Conservation (phyloP, 2,888 invertebrate genomes). For the Caenorhabditis afra region DNA sequence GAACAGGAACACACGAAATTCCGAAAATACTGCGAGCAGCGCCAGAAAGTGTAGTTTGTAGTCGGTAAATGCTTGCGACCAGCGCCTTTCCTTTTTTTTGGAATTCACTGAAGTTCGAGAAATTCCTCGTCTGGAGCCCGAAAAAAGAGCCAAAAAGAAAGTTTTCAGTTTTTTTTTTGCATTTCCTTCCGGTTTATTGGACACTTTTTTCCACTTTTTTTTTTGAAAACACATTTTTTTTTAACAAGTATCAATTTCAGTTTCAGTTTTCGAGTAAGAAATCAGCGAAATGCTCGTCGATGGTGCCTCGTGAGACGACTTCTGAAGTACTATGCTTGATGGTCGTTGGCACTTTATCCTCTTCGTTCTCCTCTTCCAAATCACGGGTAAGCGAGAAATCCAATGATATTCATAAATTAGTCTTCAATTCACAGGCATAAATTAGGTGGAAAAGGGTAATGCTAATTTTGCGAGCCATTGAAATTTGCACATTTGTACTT, state of each 20-base stretch:
- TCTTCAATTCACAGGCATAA: too few species aligned
- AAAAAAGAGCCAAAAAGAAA: background rate
- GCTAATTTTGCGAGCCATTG: too few species aligned
- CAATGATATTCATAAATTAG: slow-evolving; percentile 6
- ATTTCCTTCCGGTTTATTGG: slow-evolving; percentile 2
- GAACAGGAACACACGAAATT: too few species aligned
- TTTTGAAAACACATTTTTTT: background rate
- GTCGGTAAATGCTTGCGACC: too few species aligned
- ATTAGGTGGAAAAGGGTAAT: too few species aligned
- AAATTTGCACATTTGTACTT: too few species aligned
- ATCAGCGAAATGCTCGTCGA: background rate
- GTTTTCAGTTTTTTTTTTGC: background rate
- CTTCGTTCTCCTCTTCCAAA: slow-evolving; percentile 11
- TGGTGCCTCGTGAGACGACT: background rate
- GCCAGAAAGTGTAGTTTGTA: too few species aligned
- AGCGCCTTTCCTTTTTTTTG: too few species aligned
- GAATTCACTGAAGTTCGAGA: too few species aligned
- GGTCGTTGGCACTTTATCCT: slow-evolving; percentile 12
- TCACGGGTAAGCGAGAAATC: slow-evolving; percentile 24
- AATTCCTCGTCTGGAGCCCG: slow-evolving; percentile 6
- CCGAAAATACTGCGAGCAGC: too few species aligned
- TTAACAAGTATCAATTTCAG: too few species aligned
- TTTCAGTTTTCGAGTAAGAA: background rate
- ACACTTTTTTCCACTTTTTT: slow-evolving; percentile 2
- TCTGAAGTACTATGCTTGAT: slow-evolving; percentile 31